These are phyloP conservation scores for Molorchus minor DNA, from an alignment of 2,888 invertebrate genomes.

Conservation along the genomic window DNA sequence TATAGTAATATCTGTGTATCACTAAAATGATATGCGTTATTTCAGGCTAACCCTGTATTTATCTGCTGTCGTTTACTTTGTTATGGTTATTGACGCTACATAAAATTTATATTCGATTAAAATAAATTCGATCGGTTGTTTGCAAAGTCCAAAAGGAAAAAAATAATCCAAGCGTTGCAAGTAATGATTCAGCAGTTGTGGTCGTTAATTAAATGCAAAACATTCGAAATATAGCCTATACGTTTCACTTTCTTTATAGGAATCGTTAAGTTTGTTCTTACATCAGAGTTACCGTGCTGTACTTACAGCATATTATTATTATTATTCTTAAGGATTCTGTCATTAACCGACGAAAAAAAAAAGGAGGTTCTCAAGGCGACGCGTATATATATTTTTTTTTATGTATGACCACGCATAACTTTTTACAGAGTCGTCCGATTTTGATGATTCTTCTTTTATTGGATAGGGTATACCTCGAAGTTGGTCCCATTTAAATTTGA, in stretches of 20 bases:
- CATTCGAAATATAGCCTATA: not conserved
- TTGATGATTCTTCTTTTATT: no score
- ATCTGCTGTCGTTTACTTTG: not conserved
- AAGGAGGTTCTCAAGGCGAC: no score
- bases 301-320: no score
- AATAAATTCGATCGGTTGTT: not conserved
- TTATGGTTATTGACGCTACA: not conserved
- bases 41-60: not conserved
- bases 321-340: no score
- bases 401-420: no score
- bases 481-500: no score
- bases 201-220: not conserved
- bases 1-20: not conserved
- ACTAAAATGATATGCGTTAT: not conserved
- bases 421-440: no score
- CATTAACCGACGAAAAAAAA: no score
- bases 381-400: no score
- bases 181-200: slow-evolving; percentile 1
- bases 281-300: no score
- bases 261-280: not conserved
- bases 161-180: not conserved
- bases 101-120: no score
- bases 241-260: slow-evolving; percentile 7
- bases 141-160: not conserved
- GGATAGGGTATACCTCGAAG: no score